Percentiles rank a stretch among this genome's conserved stretches.
These are phyloP conservation scores for Machimus rusticus DNA, from an alignment of 2,888 invertebrate species.

Conservation along the genomic window DNA sequence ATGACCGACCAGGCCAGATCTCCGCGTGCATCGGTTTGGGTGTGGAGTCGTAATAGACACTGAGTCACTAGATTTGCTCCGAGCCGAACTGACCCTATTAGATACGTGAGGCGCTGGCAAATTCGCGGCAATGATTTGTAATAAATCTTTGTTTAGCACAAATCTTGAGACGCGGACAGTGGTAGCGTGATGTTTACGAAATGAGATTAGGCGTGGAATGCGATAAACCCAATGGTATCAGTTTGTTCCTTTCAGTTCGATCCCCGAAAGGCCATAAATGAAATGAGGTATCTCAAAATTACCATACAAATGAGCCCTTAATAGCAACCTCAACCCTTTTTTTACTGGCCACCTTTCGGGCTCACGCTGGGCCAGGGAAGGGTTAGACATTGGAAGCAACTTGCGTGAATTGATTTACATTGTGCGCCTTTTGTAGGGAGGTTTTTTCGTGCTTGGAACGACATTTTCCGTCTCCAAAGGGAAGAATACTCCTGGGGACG, in stretches of 20 bases:
- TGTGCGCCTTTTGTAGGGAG: neutral
- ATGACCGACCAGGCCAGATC: slow-evolving; percentile 46
- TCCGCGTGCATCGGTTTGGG: slow-evolving; percentile 32
- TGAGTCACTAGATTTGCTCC: slow-evolving; percentile 23
- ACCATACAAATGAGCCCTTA: slow-evolving; percentile 35
- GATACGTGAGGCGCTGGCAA: slow-evolving; percentile 8
- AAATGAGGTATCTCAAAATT: slow-evolving; percentile 22
- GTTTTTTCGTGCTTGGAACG: slow-evolving; percentile 1
- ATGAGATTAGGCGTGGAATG: slow-evolving; percentile 4
- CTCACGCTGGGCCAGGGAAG: neutral
- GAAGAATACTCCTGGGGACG: slow-evolving; percentile 33
- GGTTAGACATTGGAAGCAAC: slow-evolving; percentile 16
- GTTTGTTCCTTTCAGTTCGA: neutral
- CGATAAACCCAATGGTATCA: slow-evolving; percentile 17
- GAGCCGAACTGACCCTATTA: slow-evolving; percentile 8
- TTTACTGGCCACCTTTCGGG: neutral
- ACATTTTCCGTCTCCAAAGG: neutral
- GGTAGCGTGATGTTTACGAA: slow-evolving; percentile 1
- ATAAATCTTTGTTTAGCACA: slow-evolving; percentile 27
- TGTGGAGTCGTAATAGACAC: slow-evolving; percentile 32
- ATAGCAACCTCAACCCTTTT: slow-evolving; percentile 1
- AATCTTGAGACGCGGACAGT: neutral
- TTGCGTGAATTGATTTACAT: slow-evolving; percentile 39
- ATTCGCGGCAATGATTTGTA: slow-evolving; percentile 30
- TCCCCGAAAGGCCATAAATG: neutral